Evolutionary conservation across 1,140 invertebrate genomes (phyloP).

Genomic region (Anthonomus grandis): DNA sequence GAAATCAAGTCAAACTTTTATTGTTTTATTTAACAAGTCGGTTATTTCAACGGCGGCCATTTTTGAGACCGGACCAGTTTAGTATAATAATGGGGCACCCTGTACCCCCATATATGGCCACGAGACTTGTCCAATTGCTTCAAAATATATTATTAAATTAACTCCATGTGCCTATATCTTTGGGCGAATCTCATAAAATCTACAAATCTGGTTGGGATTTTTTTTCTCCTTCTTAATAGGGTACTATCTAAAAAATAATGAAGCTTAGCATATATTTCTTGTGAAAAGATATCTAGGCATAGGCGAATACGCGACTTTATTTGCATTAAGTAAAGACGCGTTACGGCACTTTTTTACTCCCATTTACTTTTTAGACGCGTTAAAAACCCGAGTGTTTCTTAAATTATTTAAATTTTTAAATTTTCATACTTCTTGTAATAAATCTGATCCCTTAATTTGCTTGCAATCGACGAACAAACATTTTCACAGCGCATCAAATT

Average conservation of each 20-base stretch:
- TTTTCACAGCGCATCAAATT: too few relatives aligned
- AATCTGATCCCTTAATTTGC: too few relatives aligned
- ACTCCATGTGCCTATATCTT: neutral
- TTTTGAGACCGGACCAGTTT: slow-evolving; percentile 5
- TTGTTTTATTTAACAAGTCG: neutral
- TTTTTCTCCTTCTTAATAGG: neutral
- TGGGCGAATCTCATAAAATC: neutral
- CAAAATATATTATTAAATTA: slow-evolving; percentile 8
- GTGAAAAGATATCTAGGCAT: too few relatives aligned
- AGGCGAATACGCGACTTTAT: too few relatives aligned
- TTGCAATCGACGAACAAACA: too few relatives aligned
- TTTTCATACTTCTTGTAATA: too few relatives aligned
- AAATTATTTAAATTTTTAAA: too few relatives aligned
- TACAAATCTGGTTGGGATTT: neutral
- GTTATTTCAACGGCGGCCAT: slow-evolving; percentile 1
- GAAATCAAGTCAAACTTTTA: neutral
- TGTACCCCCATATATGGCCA: slow-evolving; percentile 3
- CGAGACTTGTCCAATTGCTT: neutral
- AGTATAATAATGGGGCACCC: neutral
- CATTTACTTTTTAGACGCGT: too few relatives aligned
- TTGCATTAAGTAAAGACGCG: too few relatives aligned
- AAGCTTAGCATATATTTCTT: neutral
- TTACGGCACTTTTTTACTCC: too few relatives aligned
- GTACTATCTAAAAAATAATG: neutral
- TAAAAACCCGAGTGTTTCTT: too few relatives aligned